phyloP scores from a whole-genome alignment of 2,113 vertebrate species.

The Aleadryas rufinucha region DNA sequence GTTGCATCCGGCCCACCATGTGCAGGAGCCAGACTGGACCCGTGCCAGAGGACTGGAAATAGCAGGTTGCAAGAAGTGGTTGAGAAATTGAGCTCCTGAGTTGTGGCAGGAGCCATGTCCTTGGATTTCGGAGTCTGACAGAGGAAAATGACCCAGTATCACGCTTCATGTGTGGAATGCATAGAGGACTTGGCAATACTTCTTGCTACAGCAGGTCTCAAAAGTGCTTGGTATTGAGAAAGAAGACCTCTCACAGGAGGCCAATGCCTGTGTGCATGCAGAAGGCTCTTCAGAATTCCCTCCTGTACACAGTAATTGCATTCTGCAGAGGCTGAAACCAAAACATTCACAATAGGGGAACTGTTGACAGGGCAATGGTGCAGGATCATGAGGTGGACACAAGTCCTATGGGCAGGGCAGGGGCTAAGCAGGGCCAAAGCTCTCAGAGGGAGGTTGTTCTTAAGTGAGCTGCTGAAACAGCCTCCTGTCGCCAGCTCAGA shows the following conservation, averaged over 20 bases:
- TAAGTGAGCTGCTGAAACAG: not conserved
- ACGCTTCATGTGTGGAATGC: rapidly evolving
- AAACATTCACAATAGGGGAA: not conserved
- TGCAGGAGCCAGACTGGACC: not conserved
- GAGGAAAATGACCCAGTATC: not conserved
- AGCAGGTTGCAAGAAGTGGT: not conserved
- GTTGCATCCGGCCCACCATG: not conserved
- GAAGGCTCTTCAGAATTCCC: not conserved
- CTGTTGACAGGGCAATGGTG: not conserved
- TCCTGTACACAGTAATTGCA: too few species aligned
- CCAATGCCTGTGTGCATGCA: rapidly evolving
- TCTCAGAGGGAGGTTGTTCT: not conserved
- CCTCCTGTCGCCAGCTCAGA: not conserved
- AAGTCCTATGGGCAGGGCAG: not conserved
- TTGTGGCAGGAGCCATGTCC: not conserved
- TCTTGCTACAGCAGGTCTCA: not conserved
- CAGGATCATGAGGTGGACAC: not conserved
- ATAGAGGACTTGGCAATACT: not conserved
- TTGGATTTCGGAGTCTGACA: not conserved
- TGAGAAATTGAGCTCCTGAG: not conserved
- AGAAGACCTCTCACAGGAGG: not conserved
- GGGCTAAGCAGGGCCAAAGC: not conserved
- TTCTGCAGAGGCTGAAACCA: not conserved
- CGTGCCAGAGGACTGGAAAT: not conserved
- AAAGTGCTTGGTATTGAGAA: not conserved